Evolutionary conservation across 2,888 invertebrate genomes (phyloP).

Genomic region (Allacma fusca): DNA sequence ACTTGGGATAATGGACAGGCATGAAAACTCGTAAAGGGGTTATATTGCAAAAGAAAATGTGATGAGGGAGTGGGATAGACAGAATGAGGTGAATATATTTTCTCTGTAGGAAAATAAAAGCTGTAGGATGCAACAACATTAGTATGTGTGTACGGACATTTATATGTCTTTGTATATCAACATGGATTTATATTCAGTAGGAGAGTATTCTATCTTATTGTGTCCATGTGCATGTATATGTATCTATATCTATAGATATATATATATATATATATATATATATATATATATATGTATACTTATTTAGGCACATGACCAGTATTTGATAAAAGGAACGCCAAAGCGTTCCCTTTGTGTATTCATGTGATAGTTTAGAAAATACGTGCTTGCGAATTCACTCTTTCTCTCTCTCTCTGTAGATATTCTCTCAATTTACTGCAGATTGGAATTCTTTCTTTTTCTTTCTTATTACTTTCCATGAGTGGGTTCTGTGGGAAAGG

Average conservation of each 20-base stretch:
- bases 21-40: background rate
- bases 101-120: no score
- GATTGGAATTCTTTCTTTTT: background rate
- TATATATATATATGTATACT: no score
- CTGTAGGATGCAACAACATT: no score
- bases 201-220: no score
- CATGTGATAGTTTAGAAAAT: constrained; percentile 12
- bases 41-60: background rate
- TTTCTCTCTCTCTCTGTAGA: no score
- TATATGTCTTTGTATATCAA: no score
- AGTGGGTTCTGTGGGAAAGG: background rate
- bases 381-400: background rate
- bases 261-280: no score
- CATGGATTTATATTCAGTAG: no score
- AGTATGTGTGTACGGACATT: no score
- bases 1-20: background rate
- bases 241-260: no score
- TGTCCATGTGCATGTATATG: no score
- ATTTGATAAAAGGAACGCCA: background rate
- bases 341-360: constrained; percentile 9
- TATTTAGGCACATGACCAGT: background rate
- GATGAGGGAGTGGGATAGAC: background rate
- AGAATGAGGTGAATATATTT: background rate
- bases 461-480: background rate
- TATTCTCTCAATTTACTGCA: constrained; percentile 16